Base-by-base conservation (phyloP, 1,140 invertebrate species). In the Archegozetes longisetosus region DNA sequence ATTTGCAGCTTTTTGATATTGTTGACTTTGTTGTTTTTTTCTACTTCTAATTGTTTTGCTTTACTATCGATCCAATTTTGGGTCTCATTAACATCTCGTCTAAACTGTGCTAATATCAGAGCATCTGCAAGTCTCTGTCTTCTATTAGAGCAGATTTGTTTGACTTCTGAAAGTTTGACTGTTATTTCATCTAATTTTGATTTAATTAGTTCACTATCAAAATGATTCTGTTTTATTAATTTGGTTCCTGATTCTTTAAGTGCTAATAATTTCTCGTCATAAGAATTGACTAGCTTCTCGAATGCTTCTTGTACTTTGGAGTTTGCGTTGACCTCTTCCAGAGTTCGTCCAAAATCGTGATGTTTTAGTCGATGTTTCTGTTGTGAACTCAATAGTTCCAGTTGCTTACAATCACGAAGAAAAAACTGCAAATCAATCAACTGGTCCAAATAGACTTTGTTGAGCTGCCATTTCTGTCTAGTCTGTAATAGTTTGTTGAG, bases 381-480 rank as follows among this genome's bases (percentile, higher is more conserved):
- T 6, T 85, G 79, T 26, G 81, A 82, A 60, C 88, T 90, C 2
- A 90, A 76, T 64, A 88, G 85, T 66, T 95, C 86, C 24, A 97
- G 78, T 71, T 93, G 86, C 69, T 93, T 91, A 14, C 88, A 88
- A 75, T 98, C 94, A 28, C 92, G 77, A 50, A 95, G 74, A 80
- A 98, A 97, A 69, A 89, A 86, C 69, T 96, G 90, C 56, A 93
- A 75, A 70, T 97, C 91, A 62, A 93, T 90, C 50, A 95, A 76
- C 70, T 98, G 92, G 71, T 95, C 88, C 24, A 98, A 74, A 66
- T 88, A 84, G 2, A 92, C 81, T 70, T 91, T 88, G 67, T 90
- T 86, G 25, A 84, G 79, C 58, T 88, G 85, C 88, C 91, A 96
- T 55, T 81, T 80, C 50, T 84, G 81, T 1, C 86, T 76, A 68